Conservation (phyloP, 2,888 invertebrate species). For the Automeris io region DNA sequence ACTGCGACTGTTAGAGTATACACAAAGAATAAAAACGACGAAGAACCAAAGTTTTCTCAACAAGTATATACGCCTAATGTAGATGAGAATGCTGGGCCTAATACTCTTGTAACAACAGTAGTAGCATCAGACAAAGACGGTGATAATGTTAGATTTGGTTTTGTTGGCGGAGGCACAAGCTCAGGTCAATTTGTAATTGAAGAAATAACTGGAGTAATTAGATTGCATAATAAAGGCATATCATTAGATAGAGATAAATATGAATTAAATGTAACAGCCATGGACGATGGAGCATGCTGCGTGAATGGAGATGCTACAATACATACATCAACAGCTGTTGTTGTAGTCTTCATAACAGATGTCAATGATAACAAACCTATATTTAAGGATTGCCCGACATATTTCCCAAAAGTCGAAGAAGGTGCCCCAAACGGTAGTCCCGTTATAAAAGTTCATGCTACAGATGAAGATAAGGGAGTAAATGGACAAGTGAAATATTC, state of each 20-base stretch:
- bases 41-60: conserved; percentile 97
- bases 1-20: conserved; percentile 96
- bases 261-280: conserved; percentile 96
- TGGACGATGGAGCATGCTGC: conserved; percentile 98
- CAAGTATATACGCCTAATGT: conserved; percentile 98
- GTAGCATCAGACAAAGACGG: conserved; percentile 98
- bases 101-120: conserved; percentile 96
- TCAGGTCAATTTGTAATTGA: conserved; percentile 97
- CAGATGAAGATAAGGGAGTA: conserved; percentile 97
- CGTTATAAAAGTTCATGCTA: conserved; percentile 94
- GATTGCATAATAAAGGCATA: conserved; percentile 91
- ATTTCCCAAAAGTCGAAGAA: conserved; percentile 95
- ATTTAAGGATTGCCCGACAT: conserved; percentile 95
- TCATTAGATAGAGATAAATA: conserved; percentile 95
- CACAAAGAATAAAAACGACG: conserved; percentile 99
- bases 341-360: conserved; percentile 97
- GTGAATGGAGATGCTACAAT: conserved; percentile 91
- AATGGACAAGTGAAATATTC: conserved; percentile 97
- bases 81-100: conserved; percentile 96
- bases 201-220: conserved; percentile 95
- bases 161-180: conserved; percentile 92
- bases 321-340: conserved; percentile 95
- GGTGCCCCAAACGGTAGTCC: conserved; percentile 96
- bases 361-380: conserved; percentile 98
- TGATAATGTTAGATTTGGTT: conserved; percentile 95